Evolutionary conservation across 37 sponge, comb jelly and placozoan species (phyloP), one percentile per base, ranked within the genome.

Genomic region (Spongilla lacustris): DNA sequence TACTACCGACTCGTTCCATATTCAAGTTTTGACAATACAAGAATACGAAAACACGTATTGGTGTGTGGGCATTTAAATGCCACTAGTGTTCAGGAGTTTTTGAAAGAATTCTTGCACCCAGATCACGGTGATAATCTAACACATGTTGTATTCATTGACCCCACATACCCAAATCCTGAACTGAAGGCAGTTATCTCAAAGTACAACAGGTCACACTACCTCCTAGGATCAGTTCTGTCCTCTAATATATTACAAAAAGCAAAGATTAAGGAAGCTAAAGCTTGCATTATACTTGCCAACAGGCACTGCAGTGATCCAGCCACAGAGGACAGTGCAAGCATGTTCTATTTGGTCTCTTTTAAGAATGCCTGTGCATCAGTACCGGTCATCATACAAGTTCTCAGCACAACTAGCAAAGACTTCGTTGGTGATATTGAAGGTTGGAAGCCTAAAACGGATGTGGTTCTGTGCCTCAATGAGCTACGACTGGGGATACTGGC

Each of bases 401-500:
- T 92, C 13, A 67, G 46, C 31, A 71, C 82, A 49, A 28, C 69
- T 36, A 91, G 89, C 70, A 85, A 85, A 30, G n/a, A 76, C 0
- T 72, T 84, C 33, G 75, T 92, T 0, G 8, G 41, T 17, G 67
- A 75, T 76, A 87, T 93, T 32, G 82, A 77, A 17, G 72, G 83
- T 2, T 92, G 90, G 92, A 76, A 81, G 6, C n/a, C 58, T 4
- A 72, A 67, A 3, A 41, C 30, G 21, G 96, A 93, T 75, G 81
- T 83, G 30, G 92, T 90, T n/a, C 23, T 95, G 22, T 94, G 92
- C 32, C 30, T 91, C 13, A 86, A 58, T 69, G 95, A 94, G 75
- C 82, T 92, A 41, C 91, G 92, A 73, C 76, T 96, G 23, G 96
- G 96, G 0, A 72, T 95, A 35, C 76, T 96, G 17, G 92, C 91